phyloP scores from a whole-genome alignment of 2,113 vertebrate species.

The Amphilophus citrinellus region DNA sequence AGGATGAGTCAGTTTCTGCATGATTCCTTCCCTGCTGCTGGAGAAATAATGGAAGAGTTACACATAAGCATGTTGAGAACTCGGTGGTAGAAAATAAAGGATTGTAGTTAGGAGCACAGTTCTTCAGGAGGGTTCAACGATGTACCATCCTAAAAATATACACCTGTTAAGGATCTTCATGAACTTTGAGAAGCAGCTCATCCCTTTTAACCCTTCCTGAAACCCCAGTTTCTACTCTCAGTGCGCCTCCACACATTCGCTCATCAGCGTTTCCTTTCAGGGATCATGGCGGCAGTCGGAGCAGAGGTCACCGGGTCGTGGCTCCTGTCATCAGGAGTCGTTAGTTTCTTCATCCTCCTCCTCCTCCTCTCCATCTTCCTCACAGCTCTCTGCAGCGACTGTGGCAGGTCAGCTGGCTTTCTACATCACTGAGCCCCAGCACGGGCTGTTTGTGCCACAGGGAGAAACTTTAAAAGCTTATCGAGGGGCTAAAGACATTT shows the following conservation, averaged over 20 bases:
- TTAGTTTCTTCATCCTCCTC: constrained; percentile 58
- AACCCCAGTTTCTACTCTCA: no score
- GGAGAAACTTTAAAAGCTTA: background rate
- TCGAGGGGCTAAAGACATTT: background rate
- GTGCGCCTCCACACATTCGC: no score
- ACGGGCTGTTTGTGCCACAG: background rate
- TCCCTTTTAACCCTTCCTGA: background rate
- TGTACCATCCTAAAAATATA: background rate
- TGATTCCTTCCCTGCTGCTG: no score
- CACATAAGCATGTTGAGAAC: no score
- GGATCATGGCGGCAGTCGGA: constrained; percentile 67
- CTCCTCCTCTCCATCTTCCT: constrained; percentile 72
- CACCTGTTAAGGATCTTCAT: background rate
- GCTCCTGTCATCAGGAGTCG: constrained; percentile 19
- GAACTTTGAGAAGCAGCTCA: background rate
- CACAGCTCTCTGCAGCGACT: constrained; percentile 71
- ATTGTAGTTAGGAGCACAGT: no score
- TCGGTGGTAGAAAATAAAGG: no score
- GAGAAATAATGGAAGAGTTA: no score
- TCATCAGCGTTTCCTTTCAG: background rate
- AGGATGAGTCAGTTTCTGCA: no score
- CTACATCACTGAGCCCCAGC: no score
- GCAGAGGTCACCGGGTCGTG: constrained; percentile 5
- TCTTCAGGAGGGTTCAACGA: background rate
- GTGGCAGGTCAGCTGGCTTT: constrained; percentile 66